Evolutionary conservation across 2,888 invertebrate genomes (phyloP), one percentile per base, ranked within the genome.

Genomic region (Camponotus fellah): DNA sequence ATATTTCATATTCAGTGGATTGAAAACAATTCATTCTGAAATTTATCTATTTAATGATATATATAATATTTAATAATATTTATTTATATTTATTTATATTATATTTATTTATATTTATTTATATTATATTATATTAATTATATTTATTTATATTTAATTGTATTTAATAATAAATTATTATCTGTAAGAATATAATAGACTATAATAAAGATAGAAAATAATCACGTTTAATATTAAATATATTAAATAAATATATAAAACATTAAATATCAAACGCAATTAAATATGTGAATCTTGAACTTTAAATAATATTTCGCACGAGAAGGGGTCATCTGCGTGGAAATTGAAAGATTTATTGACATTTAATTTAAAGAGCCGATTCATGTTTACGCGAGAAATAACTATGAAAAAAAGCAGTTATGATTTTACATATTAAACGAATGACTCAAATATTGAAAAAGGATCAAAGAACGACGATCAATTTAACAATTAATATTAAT

Each of bases 371-470:
- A 60, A 17, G 17, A 72, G 8, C 37, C 72, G 72, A 80, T 74
- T 37, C 72, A 46, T n/a, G 79, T 40, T 56, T 34, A 21, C 10
- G 3, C n/a, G 46, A 14, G 66, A 37, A 77, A 53, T 53, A 21
- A 37, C 79, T 72, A 26, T 60, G 12, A 60, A 69, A 37, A 66
- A 69, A 9, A 34, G 56, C 17, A 26, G 46, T 46, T 26, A 60
- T 37, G 46, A 80, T 72, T 72, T 80, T 80, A 72, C 79, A 72
- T 37, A 80, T 62, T 34, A 60, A 71, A 53, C 34, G 21, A 79
- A 74, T 37, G 72, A 60, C n/a, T 49, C 34, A 32, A 32, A 32
- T 49, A 17, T 71, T 17, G 17, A 17, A 34, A 34, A 49, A n/a
- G n/a, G n/a, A n/a, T n/a, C n/a, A n/a, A n/a, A 49, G 17, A 76